phyloP scores from a whole-genome alignment of 1,140 invertebrate genomes.

The Drosophila cardini region DNA sequence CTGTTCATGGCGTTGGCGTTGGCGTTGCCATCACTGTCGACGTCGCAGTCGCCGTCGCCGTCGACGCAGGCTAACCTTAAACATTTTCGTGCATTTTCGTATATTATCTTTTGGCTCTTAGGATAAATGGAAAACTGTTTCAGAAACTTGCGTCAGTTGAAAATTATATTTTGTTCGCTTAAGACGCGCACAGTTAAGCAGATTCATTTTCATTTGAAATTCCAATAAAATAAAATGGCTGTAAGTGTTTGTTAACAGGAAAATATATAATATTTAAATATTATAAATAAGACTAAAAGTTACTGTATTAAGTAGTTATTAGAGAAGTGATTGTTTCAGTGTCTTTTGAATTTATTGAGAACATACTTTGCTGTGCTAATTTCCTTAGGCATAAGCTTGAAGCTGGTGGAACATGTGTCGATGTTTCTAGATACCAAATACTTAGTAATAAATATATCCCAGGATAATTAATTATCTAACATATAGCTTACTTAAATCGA shows the following conservation, averaged over 20 bases:
- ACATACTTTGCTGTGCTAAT: too few species aligned
- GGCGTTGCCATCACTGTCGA: slow-evolving; percentile 38
- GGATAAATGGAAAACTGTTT: slow-evolving; percentile 83
- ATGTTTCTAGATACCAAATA: too few species aligned
- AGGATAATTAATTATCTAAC: too few species aligned
- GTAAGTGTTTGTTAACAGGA: slow-evolving; percentile 63
- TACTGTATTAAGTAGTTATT: too few species aligned
- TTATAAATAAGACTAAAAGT: too few species aligned
- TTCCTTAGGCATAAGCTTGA: too few species aligned
- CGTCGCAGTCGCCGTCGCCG: neutral
- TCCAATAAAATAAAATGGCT: slow-evolving; percentile 65
- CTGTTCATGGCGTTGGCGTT: slow-evolving; percentile 23
- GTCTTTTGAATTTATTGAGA: too few species aligned
- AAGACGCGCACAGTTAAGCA: slow-evolving; percentile 56
- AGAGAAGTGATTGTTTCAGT: too few species aligned
- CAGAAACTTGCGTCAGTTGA: slow-evolving; percentile 79
- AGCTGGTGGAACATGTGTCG: too few species aligned
- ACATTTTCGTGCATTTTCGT: slow-evolving; percentile 69
- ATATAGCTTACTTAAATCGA: too few species aligned
- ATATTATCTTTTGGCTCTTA: slow-evolving; percentile 72
- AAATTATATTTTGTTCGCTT: slow-evolving; percentile 70
- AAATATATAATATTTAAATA: too few species aligned
- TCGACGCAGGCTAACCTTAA: slow-evolving; percentile 62
- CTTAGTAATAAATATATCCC: too few species aligned
- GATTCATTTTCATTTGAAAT: slow-evolving; percentile 47